Percentiles rank a stretch among this genome's conserved stretches.
Conservation (phyloP, 2,888 invertebrate species). For the Julus scandinavius region DNA sequence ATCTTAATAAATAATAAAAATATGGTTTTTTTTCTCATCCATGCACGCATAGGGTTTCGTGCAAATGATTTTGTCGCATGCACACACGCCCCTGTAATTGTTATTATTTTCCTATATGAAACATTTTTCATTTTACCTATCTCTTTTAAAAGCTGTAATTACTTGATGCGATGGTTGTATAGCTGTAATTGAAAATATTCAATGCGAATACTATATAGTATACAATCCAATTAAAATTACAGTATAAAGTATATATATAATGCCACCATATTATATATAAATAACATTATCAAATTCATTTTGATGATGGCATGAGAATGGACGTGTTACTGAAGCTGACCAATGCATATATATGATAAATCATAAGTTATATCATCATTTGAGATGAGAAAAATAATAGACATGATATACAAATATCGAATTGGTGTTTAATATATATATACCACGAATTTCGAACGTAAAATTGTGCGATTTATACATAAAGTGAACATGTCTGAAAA, state of each 20-base stretch:
- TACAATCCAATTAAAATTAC: not conserved
- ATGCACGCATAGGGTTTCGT: not conserved
- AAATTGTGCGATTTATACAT: too few species aligned
- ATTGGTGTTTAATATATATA: too few species aligned
- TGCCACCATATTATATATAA: not conserved
- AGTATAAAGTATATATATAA: not conserved
- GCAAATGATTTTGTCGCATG: not conserved
- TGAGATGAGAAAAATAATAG: too few species aligned
- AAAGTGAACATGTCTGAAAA: too few species aligned
- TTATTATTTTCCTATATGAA: not conserved
- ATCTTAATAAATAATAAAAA: constrained; percentile 20
- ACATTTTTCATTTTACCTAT: not conserved
- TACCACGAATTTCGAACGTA: too few species aligned
- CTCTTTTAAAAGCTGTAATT: not conserved
- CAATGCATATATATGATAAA: too few species aligned
- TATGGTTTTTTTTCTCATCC: not conserved
- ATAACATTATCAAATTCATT: too few species aligned
- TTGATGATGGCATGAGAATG: too few species aligned
- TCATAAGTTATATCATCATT: too few species aligned
- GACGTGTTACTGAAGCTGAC: too few species aligned
- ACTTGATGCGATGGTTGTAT: not conserved
- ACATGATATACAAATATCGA: too few species aligned
- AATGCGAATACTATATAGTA: not conserved
- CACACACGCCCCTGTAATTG: not conserved
- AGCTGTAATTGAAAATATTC: not conserved